A percentile compares a stretch with the other conserved stretches of the same genome.
phyloP scores from a whole-genome alignment of 1,140 invertebrate species.

The Lithobius niger region DNA sequence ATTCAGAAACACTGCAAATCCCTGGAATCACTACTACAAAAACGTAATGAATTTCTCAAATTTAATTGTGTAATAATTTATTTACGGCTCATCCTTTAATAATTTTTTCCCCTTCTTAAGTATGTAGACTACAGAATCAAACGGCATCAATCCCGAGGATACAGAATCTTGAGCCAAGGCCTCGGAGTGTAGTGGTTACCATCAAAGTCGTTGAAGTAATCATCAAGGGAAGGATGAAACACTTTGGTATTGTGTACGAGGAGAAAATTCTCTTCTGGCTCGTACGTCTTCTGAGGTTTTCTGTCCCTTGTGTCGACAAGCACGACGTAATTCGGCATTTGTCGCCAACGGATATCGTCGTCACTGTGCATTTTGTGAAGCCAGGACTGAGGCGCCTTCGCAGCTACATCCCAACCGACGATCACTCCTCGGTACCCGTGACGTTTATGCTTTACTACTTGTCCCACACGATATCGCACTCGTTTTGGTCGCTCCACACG shows the following conservation, averaged over 20 bases:
- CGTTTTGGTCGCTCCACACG: constrained; percentile 28
- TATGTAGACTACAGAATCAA: too few relatives aligned
- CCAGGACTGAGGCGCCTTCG: too few relatives aligned
- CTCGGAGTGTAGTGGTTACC: background rate
- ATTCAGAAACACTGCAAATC: too few relatives aligned
- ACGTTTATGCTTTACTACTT: constrained; percentile 38
- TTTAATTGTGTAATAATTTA: too few relatives aligned
- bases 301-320: constrained; percentile 31
- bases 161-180: background rate
- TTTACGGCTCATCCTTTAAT: too few relatives aligned
- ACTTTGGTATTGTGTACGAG: background rate
- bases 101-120: too few relatives aligned
- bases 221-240: constrained; percentile 12
- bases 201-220: constrained; percentile 2
- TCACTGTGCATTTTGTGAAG: too few relatives aligned
- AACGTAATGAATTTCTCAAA: too few relatives aligned
- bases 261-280: too few relatives aligned
- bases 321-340: constrained; percentile 33
- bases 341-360: too few relatives aligned
- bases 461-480: constrained; percentile 38
- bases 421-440: constrained; percentile 40
- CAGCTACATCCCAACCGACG: constrained; percentile 39
- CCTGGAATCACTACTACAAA: too few relatives aligned
- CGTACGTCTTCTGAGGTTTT: too few relatives aligned
- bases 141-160: constrained; percentile 6